Percentiles rank a stretch among this genome's conserved stretches.
These are phyloP conservation scores for Calonectris borealis DNA, from an alignment of 2,113 vertebrate genomes.

Conservation along the genomic window DNA sequence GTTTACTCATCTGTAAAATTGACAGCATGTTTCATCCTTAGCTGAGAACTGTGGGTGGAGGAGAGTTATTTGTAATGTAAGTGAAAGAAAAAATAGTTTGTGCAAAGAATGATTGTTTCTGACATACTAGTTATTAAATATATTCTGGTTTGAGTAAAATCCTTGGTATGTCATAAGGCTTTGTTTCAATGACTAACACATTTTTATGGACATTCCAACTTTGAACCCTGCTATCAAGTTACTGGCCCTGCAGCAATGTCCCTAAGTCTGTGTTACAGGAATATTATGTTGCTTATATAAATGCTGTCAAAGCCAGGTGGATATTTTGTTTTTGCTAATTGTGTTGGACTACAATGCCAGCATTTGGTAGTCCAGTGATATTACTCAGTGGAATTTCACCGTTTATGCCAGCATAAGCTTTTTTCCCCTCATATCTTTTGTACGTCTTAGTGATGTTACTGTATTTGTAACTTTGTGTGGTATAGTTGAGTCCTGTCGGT, in stretches of 20 bases:
- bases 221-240: constrained; percentile 33
- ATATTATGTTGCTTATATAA: not conserved
- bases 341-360: not conserved
- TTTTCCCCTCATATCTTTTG: not conserved
- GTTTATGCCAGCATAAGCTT: not conserved
- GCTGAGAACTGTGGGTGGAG: not conserved
- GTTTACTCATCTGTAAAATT: not conserved
- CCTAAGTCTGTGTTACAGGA: not conserved
- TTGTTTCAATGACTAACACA: constrained; percentile 23
- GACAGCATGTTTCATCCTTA: not conserved
- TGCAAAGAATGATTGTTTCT: not conserved
- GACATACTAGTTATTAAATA: not conserved
- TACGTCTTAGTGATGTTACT: not conserved
- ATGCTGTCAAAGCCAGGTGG: not conserved
- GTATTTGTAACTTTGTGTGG: not conserved
- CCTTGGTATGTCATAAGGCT: not conserved
- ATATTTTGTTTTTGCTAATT: not conserved
- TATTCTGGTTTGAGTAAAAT: not conserved
- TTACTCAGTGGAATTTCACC: not conserved
- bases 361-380: not conserved
- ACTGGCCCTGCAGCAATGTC: constrained; percentile 5
- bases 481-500: not conserved
- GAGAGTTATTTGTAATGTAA: not conserved
- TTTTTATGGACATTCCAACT: constrained; percentile 42
- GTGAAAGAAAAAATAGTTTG: not conserved